Base-by-base conservation (phyloP, 1,140 invertebrate genomes). In the Amyelois transitella region DNA sequence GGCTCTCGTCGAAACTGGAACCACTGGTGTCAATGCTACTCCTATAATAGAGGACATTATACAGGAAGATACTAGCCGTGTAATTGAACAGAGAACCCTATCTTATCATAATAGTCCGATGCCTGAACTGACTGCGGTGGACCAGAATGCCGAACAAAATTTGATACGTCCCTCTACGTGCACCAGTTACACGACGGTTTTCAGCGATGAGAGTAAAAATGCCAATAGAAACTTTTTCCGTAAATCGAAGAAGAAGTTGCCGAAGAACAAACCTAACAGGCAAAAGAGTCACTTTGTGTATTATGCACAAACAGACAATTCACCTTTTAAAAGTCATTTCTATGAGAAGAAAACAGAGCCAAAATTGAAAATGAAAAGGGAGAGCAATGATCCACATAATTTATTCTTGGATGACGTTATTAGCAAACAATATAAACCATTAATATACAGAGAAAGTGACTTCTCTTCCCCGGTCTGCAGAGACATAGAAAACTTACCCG, bases 401-500 rank as follows among this genome's bases (percentile, higher is more conserved):
- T 38, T 14, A 10, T 70, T 73, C 47, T 60, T 84, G 48, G 48
- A 58, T 3, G 60, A 75, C 14, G 51, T 80, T 20, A 62, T 83
- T 2, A 62, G 64, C 51, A 81, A 64, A 55, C 84, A 85, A 51
- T 79, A 80, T 58, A 58, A 69, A 25, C 66, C 69, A 6, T 57
- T 75, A 17, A 20, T 67, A n/a, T 57, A 75, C 19, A 57, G 72
- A 28, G 67, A 61, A 0, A 83, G 78, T 47, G 6, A 77, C 12
- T 75, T 77, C 51, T 74, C 78, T 1, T 64, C 69, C 22, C 83
- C 83, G 1, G 51, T 82, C 5, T 87, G 83, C 44, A 71, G 70
- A 56, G 83, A 87, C 57, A 43, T 24, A 5, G 17, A 58, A 1
- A 24, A 54, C 21, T 44, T 17, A 50, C 45, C 21, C 21, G 5